These are phyloP conservation scores for Parazoanthus atlanticus DNA, from an alignment of 92 coral and sea anemone species.

Conservation along the genomic window DNA sequence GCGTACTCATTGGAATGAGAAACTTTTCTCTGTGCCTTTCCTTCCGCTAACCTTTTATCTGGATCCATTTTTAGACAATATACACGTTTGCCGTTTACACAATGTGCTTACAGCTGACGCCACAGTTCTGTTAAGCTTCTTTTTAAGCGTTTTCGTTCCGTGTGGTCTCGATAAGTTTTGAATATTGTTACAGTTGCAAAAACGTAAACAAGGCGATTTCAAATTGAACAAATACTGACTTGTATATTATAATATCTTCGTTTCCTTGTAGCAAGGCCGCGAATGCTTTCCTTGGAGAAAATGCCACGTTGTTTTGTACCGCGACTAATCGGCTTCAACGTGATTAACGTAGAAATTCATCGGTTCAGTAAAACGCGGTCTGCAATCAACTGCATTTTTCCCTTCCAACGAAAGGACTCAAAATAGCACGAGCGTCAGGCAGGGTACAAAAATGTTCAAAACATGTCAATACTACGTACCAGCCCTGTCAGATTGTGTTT, in stretches of 20 bases:
- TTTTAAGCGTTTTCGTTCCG: background rate
- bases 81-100: background rate
- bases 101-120: background rate
- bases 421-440: background rate
- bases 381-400: background rate
- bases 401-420: background rate
- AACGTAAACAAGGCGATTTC: background rate
- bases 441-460: background rate
- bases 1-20: conserved; percentile 48
- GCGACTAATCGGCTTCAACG: background rate
- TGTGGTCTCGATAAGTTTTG: background rate
- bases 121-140: background rate
- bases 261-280: background rate
- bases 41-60: background rate
- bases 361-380: background rate
- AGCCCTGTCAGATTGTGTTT: conserved; percentile 24
- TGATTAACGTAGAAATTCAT: background rate
- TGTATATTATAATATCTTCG: background rate
- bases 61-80: background rate
- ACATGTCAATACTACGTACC: background rate
- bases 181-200: conserved; percentile 7
- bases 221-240: background rate
- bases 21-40: conserved; percentile 12
- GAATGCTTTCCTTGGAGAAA: background rate
- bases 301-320: background rate